phyloP scores from a whole-genome alignment of 2,888 invertebrate species.

The Glomeris marginata region DNA sequence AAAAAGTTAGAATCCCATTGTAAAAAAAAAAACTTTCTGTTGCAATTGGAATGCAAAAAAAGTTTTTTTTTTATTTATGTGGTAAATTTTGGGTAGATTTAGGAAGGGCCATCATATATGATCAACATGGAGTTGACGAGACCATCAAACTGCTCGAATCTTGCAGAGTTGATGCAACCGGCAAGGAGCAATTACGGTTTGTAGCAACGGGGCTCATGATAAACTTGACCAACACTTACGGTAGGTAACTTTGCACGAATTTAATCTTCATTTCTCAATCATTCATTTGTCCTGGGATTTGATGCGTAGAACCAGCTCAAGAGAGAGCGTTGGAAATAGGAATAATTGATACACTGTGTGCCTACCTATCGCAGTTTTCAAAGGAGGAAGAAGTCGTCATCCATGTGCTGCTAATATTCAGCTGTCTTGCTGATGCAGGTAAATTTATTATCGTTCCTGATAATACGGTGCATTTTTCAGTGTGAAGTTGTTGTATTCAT shows the following conservation, averaged over 20 bases:
- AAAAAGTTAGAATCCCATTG: too few species aligned
- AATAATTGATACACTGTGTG: slow-evolving; percentile 35
- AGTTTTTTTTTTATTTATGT: too few species aligned
- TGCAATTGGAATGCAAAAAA: too few species aligned
- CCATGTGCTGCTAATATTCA: slow-evolving; percentile 37
- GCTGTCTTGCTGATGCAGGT: slow-evolving; percentile 38
- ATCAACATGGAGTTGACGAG: slow-evolving; percentile 23
- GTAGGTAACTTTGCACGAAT: slow-evolving; percentile 19
- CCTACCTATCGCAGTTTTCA: slow-evolving; percentile 33
- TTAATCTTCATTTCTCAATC: neutral
- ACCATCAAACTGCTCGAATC: slow-evolving; percentile 24
- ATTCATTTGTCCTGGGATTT: slow-evolving; percentile 1
- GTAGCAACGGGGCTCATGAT: slow-evolving; percentile 58
- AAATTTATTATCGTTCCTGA: too few species aligned
- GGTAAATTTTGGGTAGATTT: slow-evolving; percentile 22
- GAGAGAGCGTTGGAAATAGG: slow-evolving; percentile 34
- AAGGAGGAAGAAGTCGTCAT: slow-evolving; percentile 36
- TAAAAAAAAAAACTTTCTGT: too few species aligned
- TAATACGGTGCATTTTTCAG: too few species aligned
- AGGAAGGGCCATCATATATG: slow-evolving; percentile 29
- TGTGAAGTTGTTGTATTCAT: too few species aligned
- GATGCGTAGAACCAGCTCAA: slow-evolving; percentile 25
- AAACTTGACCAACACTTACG: slow-evolving; percentile 62
- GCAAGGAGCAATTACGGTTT: slow-evolving; percentile 40
- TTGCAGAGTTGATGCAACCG: slow-evolving; percentile 22